phyloP scores from a whole-genome alignment of 2,113 vertebrate genomes.

The Syngnathus scovelli region DNA sequence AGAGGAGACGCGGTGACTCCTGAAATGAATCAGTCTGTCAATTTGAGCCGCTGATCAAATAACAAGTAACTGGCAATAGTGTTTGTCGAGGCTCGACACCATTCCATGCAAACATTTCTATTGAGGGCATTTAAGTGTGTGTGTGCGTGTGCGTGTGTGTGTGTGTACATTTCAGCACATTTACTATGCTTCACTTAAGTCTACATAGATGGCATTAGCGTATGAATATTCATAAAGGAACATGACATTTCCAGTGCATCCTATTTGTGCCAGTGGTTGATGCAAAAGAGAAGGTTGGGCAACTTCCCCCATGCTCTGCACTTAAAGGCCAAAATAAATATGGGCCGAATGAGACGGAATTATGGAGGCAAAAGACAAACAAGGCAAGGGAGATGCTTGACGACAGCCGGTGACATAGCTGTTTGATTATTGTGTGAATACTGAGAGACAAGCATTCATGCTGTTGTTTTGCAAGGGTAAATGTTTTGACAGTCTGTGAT shows the following conservation, averaged over 20 bases:
- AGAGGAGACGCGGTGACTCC: slow-evolving; percentile 26
- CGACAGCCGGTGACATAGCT: slow-evolving; percentile 1
- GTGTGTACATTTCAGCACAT: slow-evolving; percentile 17
- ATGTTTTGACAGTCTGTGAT: slow-evolving; percentile 1
- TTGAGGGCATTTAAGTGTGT: background rate
- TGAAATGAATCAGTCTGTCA: slow-evolving; percentile 21
- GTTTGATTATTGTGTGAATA: slow-evolving; percentile 3
- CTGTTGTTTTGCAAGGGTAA: background rate
- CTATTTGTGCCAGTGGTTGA: slow-evolving; percentile 66
- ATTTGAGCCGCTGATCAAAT: slow-evolving; percentile 38
- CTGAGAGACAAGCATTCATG: background rate
- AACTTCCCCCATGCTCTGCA: slow-evolving; percentile 43
- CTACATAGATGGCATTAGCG: slow-evolving; percentile 55
- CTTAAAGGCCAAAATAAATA: slow-evolving; percentile 61
- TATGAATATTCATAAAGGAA: slow-evolving; percentile 71
- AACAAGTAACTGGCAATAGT: slow-evolving; percentile 9
- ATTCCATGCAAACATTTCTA: slow-evolving; percentile 4
- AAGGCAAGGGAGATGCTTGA: slow-evolving; percentile 27
- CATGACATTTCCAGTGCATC: slow-evolving; percentile 65
- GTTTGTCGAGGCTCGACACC: slow-evolving; percentile 11
- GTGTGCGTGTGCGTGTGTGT: no score
- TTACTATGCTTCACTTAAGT: slow-evolving; percentile 46
- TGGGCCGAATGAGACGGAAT: slow-evolving; percentile 54
- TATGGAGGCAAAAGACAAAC: slow-evolving; percentile 47
- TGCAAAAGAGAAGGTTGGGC: slow-evolving; percentile 43